Percentiles rank a stretch among this genome's conserved stretches.
phyloP scores from a whole-genome alignment of 2,797 vertebrate genomes.

The Enteromius paludinosus region DNA sequence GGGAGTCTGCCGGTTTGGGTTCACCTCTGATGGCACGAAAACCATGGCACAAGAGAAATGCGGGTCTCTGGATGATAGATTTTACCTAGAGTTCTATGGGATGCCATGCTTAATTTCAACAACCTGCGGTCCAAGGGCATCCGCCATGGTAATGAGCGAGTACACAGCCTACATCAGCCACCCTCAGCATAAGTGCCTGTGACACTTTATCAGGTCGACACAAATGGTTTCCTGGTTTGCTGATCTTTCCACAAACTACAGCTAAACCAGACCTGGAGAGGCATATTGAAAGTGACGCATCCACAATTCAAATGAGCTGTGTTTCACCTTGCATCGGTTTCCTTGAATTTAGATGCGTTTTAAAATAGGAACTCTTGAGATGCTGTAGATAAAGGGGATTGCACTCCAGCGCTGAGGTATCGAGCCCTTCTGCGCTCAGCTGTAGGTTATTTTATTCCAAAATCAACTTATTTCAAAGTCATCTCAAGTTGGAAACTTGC shows the following conservation, averaged over 20 bases:
- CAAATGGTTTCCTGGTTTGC: conserved; percentile 43
- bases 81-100: conserved; percentile 37
- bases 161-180: conserved; percentile 43
- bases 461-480: conserved; percentile 50
- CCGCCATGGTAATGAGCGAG: conserved; percentile 48
- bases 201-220: conserved; percentile 53
- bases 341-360: conserved; percentile 45
- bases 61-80: conserved; percentile 9
- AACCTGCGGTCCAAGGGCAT: conserved; percentile 49
- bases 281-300: conserved; percentile 53
- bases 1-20: conserved; percentile 4
- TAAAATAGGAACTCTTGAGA: conserved; percentile 34
- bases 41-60: not conserved
- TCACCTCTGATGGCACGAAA: not conserved
- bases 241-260: conserved; percentile 33
- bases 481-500: conserved; percentile 37
- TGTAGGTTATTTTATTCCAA: conserved; percentile 42
- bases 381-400: conserved; percentile 32
- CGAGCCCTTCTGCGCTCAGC: conserved; percentile 14
- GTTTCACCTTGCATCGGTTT: conserved; percentile 38
- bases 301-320: conserved; percentile 46
- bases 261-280: conserved; percentile 36
- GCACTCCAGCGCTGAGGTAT: not conserved
- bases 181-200: conserved; percentile 46
- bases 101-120: conserved; percentile 51